Evolutionary conservation across 2,888 invertebrate species (phyloP).

Genomic region (Alloscopus bannaensis): DNA sequence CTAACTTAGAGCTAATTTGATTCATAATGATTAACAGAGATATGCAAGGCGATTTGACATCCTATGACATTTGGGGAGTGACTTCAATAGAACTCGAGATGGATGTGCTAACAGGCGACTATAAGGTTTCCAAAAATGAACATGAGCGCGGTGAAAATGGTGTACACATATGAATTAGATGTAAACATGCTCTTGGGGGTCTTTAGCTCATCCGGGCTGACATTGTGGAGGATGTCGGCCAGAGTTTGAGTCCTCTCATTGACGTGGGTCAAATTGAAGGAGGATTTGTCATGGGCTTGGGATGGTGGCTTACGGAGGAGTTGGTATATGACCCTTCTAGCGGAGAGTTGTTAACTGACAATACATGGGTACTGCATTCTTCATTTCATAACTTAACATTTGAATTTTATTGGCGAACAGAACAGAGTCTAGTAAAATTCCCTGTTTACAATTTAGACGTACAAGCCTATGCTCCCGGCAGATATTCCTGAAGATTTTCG

Average conservation of each 20-base stretch:
- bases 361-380: slow-evolving; percentile 82
- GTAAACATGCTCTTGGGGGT: not conserved
- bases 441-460: slow-evolving; percentile 68
- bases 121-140: slow-evolving; percentile 74
- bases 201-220: slow-evolving; percentile 65
- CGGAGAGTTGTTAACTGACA: slow-evolving; percentile 83
- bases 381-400: not conserved
- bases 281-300: slow-evolving; percentile 76
- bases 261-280: slow-evolving; percentile 77
- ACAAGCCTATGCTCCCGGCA: slow-evolving; percentile 73
- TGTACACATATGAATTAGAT: not conserved
- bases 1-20: not conserved
- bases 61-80: slow-evolving; percentile 75
- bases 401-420: not conserved
- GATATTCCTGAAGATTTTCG: slow-evolving; percentile 74
- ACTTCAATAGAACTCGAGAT: slow-evolving; percentile 79
- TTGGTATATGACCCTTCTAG: slow-evolving; percentile 79
- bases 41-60: slow-evolving; percentile 55
- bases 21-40: not conserved
- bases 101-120: slow-evolving; percentile 87
- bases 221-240: slow-evolving; percentile 73
- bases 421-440: too few species aligned
- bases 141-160: not conserved
- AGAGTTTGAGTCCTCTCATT: slow-evolving; percentile 73
- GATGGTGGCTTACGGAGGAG: slow-evolving; percentile 75